These are phyloP conservation scores for Caenorhabditis latens DNA, from an alignment of 1,140 invertebrate species.

Conservation along the genomic window DNA sequence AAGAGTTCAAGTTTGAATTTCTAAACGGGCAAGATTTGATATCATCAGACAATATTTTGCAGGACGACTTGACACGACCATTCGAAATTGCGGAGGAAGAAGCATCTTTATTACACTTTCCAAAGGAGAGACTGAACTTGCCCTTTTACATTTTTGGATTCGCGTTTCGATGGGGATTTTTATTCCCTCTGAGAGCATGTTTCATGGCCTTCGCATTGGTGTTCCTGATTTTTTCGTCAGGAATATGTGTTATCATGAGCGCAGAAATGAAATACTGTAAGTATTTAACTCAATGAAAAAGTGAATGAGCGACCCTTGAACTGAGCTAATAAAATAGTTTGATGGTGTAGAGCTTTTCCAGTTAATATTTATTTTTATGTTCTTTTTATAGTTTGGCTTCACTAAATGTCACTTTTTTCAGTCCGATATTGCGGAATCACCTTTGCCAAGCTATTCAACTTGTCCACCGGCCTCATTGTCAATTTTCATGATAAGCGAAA, in stretches of 20 bases:
- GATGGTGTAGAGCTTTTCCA: too few relatives aligned
- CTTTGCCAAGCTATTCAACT: conserved; percentile 13
- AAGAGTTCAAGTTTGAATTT: conserved; percentile 8
- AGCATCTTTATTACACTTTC: neutral
- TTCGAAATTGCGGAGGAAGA: conserved; percentile 18
- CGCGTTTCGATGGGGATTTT: neutral
- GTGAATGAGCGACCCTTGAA: too few relatives aligned
- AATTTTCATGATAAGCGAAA: conserved; percentile 38
- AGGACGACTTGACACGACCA: conserved; percentile 13
- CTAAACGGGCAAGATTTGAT: neutral
- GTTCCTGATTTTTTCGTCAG: neutral
- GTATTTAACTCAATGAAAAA: neutral
- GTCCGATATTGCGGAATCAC: conserved; percentile 13
- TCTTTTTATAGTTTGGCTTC: too few relatives aligned
- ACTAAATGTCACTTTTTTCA: neutral
- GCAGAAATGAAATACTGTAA: conserved; percentile 2
- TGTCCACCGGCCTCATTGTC: conserved; percentile 8
- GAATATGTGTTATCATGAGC: neutral
- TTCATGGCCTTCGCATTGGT: neutral
- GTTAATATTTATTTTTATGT: too few relatives aligned
- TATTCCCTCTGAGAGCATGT: neutral
- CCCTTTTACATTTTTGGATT: conserved; percentile 4
- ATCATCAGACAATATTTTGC: neutral
- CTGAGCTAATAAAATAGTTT: too few relatives aligned
- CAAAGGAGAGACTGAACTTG: conserved; percentile 8